Evolutionary conservation across 1,140 invertebrate genomes (phyloP).

Genomic region (Hylyphantes graminicola): DNA sequence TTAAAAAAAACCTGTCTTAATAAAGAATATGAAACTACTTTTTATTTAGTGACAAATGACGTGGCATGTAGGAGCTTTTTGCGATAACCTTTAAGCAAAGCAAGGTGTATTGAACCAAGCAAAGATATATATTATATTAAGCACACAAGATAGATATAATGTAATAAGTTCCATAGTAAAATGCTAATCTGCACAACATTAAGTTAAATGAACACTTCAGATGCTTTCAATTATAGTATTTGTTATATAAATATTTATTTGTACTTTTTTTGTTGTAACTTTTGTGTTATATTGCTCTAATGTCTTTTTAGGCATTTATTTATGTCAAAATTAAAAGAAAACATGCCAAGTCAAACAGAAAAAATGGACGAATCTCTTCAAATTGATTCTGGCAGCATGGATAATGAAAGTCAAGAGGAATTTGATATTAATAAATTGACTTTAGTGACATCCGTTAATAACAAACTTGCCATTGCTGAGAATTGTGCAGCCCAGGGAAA

Average conservation of each 20-base stretch:
- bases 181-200: too few species aligned
- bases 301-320: slow-evolving; percentile 42
- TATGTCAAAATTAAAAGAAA: slow-evolving; percentile 15
- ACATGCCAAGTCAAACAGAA: neutral
- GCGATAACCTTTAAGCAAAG: too few species aligned
- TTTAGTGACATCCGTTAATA: slow-evolving; percentile 19
- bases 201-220: too few species aligned
- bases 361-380: neutral
- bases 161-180: too few species aligned
- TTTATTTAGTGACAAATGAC: too few species aligned
- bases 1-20: too few species aligned
- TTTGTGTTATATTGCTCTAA: neutral
- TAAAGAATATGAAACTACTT: too few species aligned
- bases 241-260: neutral
- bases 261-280: neutral
- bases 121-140: too few species aligned
- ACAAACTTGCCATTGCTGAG: slow-evolving; percentile 33
- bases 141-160: too few species aligned
- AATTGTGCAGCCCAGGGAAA: slow-evolving; percentile 44
- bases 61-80: too few species aligned
- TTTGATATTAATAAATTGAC: slow-evolving; percentile 24
- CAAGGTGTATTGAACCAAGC: too few species aligned
- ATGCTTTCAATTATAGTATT: too few species aligned
- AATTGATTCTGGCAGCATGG: slow-evolving; percentile 10
- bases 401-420: neutral